phyloP scores from a whole-genome alignment of 2,113 vertebrate genomes.

The Andinoacara biseriatus region DNA sequence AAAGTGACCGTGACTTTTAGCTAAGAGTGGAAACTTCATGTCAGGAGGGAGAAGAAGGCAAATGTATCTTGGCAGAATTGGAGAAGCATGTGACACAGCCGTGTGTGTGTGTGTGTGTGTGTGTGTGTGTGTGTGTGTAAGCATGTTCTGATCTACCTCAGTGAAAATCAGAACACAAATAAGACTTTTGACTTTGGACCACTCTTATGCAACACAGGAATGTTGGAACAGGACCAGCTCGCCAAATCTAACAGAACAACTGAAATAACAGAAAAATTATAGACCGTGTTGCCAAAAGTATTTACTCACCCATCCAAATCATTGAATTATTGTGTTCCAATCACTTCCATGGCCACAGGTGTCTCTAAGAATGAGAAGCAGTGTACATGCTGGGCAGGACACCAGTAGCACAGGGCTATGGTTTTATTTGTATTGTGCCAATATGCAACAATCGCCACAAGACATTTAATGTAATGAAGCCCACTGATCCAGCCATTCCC shows the following conservation, averaged over 20 bases:
- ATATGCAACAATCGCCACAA: too few relatives aligned
- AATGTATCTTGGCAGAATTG: conserved; percentile 32
- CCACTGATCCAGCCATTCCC: background rate
- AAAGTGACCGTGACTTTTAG: conserved; percentile 29
- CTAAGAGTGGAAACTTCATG: conserved; percentile 46
- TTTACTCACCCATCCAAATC: too few relatives aligned
- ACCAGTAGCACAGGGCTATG: background rate
- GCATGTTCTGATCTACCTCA: conserved; percentile 53
- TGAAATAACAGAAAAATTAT: conserved; percentile 4
- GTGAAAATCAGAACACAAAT: conserved; percentile 59
- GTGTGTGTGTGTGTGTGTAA: background rate
- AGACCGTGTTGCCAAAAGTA: background rate
- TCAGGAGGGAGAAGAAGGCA: conserved; percentile 36
- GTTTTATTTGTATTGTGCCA: too few relatives aligned
- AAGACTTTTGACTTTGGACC: conserved; percentile 52
- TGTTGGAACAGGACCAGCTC: conserved; percentile 51
- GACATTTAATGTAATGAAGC: too few relatives aligned
- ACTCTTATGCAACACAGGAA: conserved; percentile 70
- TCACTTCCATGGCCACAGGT: too few relatives aligned
- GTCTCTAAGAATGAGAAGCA: too few relatives aligned
- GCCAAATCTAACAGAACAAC: conserved; percentile 38
- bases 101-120: conserved; percentile 13
- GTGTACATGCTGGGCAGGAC: too few relatives aligned
- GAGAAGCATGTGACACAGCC: conserved; percentile 52
- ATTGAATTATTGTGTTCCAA: too few relatives aligned